Evolutionary conservation across 2,888 invertebrate species (phyloP).

Genomic region (Pheosia gnoma): DNA sequence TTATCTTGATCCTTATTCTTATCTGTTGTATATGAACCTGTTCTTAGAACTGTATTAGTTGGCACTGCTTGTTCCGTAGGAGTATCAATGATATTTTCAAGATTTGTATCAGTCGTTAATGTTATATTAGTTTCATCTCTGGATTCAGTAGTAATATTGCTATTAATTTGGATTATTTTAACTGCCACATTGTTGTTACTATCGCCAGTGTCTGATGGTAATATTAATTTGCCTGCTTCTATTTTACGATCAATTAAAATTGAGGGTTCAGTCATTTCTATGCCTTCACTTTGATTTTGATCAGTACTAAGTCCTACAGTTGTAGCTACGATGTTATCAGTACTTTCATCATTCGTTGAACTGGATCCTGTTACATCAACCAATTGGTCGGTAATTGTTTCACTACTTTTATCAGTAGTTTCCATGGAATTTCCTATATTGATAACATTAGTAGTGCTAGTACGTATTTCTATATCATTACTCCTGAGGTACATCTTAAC

Average conservation of each 20-base stretch:
- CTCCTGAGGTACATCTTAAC: not conserved
- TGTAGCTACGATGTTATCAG: not conserved
- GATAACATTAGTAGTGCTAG: not conserved
- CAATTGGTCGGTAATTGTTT: not conserved
- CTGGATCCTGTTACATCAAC: not conserved
- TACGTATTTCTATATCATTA: not conserved
- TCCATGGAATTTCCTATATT: not conserved
- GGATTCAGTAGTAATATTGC: not conserved
- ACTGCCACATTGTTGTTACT: slow-evolving; percentile 1
- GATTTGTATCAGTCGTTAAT: not conserved
- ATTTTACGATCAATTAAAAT: not conserved
- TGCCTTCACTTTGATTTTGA: not conserved
- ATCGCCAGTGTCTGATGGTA: not conserved
- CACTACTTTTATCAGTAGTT: not conserved
- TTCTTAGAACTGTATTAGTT: not conserved
- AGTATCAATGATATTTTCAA: not conserved
- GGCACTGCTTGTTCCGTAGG: not conserved
- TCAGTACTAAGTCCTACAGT: not conserved
- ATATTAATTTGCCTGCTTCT: not conserved
- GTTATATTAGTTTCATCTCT: not conserved
- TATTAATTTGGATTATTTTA: not conserved
- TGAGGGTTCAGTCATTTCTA: not conserved
- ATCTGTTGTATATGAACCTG: too few relatives aligned
- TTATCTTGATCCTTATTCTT: not conserved
- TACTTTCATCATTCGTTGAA: not conserved